These are phyloP conservation scores for Sylvicola fuscatus DNA, from an alignment of 2,888 invertebrate genomes.

Conservation along the genomic window DNA sequence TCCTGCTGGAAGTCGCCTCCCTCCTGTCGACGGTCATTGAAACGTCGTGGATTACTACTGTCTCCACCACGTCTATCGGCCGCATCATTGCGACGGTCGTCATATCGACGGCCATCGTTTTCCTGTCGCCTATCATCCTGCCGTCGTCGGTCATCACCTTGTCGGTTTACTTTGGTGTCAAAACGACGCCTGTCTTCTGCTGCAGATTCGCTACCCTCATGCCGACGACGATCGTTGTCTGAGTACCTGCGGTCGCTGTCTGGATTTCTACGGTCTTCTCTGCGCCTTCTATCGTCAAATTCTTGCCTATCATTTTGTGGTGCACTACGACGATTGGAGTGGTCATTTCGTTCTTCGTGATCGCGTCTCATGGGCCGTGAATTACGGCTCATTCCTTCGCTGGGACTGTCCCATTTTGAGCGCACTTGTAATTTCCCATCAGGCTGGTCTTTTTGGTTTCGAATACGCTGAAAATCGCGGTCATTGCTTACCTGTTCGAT, in stretches of 20 bases:
- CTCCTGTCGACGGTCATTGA: background rate
- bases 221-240: slow-evolving; percentile 4
- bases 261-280: background rate
- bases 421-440: slow-evolving; percentile 1
- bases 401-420: slow-evolving; percentile 7
- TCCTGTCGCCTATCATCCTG: slow-evolving; percentile 2
- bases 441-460: background rate
- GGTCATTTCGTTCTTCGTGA: slow-evolving; percentile 2
- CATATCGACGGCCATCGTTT: background rate
- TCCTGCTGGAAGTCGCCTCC: background rate
- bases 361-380: background rate
- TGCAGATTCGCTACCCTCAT: slow-evolving; percentile 1
- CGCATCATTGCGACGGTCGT: background rate
- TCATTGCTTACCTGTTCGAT: too few species aligned
- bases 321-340: background rate
- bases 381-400: slow-evolving; percentile 1
- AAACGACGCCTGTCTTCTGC: slow-evolving; percentile 1
- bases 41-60: background rate
- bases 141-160: slow-evolving; percentile 1
- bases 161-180: background rate
- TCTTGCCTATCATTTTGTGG: slow-evolving; percentile 1
- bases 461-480: too few species aligned
- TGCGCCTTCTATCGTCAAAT: background rate
- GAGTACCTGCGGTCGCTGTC: background rate
- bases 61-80: background rate